Evolutionary conservation across 2,113 vertebrate genomes (phyloP).

Genomic region (Propithecus coquereli): DNA sequence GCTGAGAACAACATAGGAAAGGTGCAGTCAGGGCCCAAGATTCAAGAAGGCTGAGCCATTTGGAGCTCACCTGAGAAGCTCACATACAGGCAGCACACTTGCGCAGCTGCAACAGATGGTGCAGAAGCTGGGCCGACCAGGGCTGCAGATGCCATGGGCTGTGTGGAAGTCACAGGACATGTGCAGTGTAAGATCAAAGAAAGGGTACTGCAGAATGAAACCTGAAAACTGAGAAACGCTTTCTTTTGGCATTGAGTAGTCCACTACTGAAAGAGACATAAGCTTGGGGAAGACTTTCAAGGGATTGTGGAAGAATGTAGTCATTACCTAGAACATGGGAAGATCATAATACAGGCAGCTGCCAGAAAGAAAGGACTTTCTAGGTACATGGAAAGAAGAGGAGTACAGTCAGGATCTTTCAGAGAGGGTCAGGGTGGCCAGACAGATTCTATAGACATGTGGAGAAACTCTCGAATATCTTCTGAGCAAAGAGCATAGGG

Average conservation of each 20-base stretch:
- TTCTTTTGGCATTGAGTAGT: neutral
- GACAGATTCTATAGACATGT: neutral
- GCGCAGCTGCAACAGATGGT: neutral
- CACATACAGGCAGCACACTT: neutral
- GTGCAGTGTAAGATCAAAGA: neutral
- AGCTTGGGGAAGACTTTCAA: neutral
- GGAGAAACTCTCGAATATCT: neutral
- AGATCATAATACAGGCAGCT: neutral
- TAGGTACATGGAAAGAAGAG: neutral
- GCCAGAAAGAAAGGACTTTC: neutral
- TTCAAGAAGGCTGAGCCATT: neutral
- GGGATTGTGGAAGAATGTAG: neutral
- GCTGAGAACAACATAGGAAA: neutral
- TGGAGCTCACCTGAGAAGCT: neutral
- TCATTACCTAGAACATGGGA: neutral
- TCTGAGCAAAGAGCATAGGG: neutral
- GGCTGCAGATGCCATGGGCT: too few species aligned
- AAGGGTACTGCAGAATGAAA: neutral
- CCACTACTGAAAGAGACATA: neutral
- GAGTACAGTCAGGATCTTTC: neutral
- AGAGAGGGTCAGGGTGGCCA: neutral
- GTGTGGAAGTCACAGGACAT: fast-evolving
- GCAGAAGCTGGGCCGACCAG: neutral
- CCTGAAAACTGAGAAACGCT: neutral
- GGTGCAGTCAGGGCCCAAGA: neutral